phyloP scores from a whole-genome alignment of 2,113 vertebrate genomes.

The Ivindomyrus marchei region DNA sequence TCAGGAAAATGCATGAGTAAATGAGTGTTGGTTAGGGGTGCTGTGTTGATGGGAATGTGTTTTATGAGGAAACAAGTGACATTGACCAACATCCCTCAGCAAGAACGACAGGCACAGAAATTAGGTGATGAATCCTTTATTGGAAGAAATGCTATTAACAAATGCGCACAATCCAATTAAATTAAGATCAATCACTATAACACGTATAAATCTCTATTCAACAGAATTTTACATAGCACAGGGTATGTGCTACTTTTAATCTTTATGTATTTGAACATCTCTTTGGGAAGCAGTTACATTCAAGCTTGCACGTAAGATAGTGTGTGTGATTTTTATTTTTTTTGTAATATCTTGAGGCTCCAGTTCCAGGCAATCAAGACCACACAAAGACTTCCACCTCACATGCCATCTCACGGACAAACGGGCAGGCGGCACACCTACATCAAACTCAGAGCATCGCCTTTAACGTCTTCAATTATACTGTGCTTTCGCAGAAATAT shows the following conservation, averaged over 20 bases:
- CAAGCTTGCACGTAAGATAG: neutral
- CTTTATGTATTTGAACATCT: neutral
- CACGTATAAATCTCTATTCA: neutral
- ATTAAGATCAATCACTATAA: neutral
- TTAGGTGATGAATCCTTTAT: constrained; percentile 14
- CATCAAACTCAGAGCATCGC: neutral
- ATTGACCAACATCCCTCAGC: neutral
- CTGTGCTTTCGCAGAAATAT: neutral
- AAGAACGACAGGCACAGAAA: neutral
- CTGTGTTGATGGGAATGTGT: neutral
- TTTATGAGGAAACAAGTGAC: neutral
- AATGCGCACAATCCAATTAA: neutral
- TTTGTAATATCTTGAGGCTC: neutral
- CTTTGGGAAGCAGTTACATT: constrained; percentile 13
- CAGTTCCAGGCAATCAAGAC: neutral
- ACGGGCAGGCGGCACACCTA: neutral
- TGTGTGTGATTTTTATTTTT: neutral
- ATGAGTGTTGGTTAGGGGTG: neutral
- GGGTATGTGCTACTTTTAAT: neutral
- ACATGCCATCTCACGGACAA: neutral
- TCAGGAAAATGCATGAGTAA: neutral
- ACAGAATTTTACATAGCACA: neutral
- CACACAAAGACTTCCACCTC: neutral
- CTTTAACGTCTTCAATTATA: neutral
- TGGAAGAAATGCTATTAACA: constrained; percentile 9